Percentiles rank a stretch among this genome's conserved stretches.
Conservation (phyloP, 2,888 invertebrate species). For the Muschampia plurimacula region DNA sequence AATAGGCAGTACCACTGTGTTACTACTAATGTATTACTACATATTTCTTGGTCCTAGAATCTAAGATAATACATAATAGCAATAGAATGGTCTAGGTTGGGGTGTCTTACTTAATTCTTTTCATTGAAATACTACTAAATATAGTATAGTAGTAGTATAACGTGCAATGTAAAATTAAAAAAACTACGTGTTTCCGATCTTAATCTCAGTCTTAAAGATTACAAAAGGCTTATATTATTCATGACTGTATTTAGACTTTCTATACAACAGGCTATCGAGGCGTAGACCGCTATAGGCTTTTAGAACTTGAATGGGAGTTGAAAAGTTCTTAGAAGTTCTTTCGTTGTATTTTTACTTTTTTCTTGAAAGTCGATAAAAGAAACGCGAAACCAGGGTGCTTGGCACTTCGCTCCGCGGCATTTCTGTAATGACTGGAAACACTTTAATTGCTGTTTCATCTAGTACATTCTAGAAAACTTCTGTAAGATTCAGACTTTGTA, state of each 20-base stretch:
- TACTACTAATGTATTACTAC: too few species aligned
- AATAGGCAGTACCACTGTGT: too few species aligned
- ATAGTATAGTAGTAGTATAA: too few species aligned
- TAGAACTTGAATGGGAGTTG: slow-evolving; percentile 28
- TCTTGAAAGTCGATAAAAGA: slow-evolving; percentile 34
- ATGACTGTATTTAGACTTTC: slow-evolving; percentile 5
- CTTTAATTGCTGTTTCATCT: slow-evolving; percentile 25
- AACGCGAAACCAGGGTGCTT: slow-evolving; percentile 29
- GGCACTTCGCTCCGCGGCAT: slow-evolving; percentile 22
- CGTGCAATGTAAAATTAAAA: too few species aligned
- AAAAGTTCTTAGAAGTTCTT: slow-evolving; percentile 31
- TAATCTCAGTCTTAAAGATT: neutral
- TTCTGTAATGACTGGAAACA: slow-evolving; percentile 22
- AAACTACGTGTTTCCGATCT: neutral
- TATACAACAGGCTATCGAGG: slow-evolving; percentile 14
- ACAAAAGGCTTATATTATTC: slow-evolving; percentile 1
- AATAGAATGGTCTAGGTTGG: too few species aligned
- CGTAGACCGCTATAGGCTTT: slow-evolving; percentile 24
- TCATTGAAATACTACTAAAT: too few species aligned
- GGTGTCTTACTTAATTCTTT: too few species aligned
- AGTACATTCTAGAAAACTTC: slow-evolving; percentile 1
- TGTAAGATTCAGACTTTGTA: neutral
- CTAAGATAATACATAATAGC: too few species aligned
- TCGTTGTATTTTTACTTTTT: slow-evolving; percentile 33
- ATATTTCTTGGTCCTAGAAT: too few species aligned